Evolutionary conservation across 2,888 invertebrate species (phyloP), one percentile per base, ranked within the genome.

Genomic region (Quadroppia sp.): DNA sequence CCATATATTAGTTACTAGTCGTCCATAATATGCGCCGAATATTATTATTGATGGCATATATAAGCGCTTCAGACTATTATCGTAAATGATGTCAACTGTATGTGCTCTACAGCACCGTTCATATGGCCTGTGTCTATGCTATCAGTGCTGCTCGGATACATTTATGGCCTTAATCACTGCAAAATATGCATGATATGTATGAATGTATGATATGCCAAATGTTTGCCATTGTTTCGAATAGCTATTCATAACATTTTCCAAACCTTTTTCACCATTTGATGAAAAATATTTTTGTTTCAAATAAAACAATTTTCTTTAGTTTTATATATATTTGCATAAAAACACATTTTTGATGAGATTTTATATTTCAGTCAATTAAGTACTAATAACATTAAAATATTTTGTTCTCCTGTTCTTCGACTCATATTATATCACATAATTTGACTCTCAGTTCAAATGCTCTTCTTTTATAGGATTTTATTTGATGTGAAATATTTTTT

Each of bases 21-120:
- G 7, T 64, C 20, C 36, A 64, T 64, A 64, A 69, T 69, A 69
- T 69, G 17, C 40, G 42, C 25, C 13, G 45, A 69, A 42, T 17
- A 69, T 69, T 69, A 69, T 69, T 69, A 69, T 69, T 69, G 45
- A 42, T 69, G 69, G 61, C 61, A 64, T n/a, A n/a, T n/a, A n/a
- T 64, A 28, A 36, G 15, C 15, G 9, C 61, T 64, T 36, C 25
- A 69, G 40, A 69, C 45, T 69, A 45, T 42, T 69, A 69, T 69
- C 45, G 42, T 25, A 45, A n/a, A 69, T 69, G 9, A 30, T 59
- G 42, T 42, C 36, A 64, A 28, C 17, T 61, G 32, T 61, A n/a
- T 17, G 32, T 28, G 28, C 56, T 56, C 56, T 56, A 20, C 17
- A 13, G 3, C 56, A 17, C 56, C 17, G n/a, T 2, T 30, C 28